Evolutionary conservation across 2,113 vertebrate genomes (phyloP), one percentile per base, ranked within the genome.

Genomic region (Gymnorhina tibicen): DNA sequence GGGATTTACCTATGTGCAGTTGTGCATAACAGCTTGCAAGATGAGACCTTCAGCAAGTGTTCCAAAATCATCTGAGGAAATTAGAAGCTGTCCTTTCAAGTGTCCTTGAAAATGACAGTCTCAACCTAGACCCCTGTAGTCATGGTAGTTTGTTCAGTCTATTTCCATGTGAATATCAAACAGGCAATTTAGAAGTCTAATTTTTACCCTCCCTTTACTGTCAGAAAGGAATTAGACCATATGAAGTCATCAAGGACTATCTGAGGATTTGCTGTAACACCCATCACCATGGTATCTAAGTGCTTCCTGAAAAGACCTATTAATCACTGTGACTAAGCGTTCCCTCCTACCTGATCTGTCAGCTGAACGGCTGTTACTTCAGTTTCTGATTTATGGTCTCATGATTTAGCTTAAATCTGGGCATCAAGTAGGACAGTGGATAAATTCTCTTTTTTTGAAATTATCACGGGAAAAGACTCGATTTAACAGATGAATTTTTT

Each of bases 221-320:
- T 96, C 95, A 96, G 53, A 93, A 81, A 93, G 64, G 79, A 97
- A 95, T 96, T 96, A 94, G 91, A 93, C 79, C 83, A 84, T 89
- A 96, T 97, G 96, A 96, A 95, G 93, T 96, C 95, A 96, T 93
- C 95, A 96, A 96, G 91, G 91, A 94, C 93, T 96, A 91, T 92
- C 87, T 92, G 81, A 96, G 93, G 84, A 89, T 96, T 94, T 91
- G 69, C 72, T 95, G 17, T 94, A 96, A 96, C 93, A 93, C 91
- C 83, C 88, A 94, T 96, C 93, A 93, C 87, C 86, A 87, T 92
- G 92, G 88, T 93, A 92, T 94, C 93, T 96, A 91, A 94, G 96
- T 88, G 88, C 90, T 86, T 95, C 82, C 85, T 97, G 93, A 96
- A 86, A 88, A 96, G 88, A 78, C 88, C 91, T 92, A 96, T 96